A percentile compares a stretch with the other conserved stretches of the same genome.
phyloP scores from a whole-genome alignment of 2,888 invertebrate species.

The Dryocosmus kuriphilus region DNA sequence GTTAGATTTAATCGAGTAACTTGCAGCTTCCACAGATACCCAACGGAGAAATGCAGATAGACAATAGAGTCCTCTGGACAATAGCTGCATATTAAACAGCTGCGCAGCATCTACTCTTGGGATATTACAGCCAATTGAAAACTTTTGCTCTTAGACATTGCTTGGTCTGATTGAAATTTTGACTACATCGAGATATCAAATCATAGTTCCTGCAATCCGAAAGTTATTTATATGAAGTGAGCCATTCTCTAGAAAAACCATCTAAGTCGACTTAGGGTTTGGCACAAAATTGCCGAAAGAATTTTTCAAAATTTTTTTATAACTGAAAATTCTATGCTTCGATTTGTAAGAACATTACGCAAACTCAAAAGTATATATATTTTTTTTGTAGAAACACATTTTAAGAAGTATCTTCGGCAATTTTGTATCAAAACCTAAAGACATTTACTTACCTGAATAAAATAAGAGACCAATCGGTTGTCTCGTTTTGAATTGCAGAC shows the following conservation, averaged over 20 bases:
- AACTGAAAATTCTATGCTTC: too few relatives aligned
- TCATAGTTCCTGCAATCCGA: background rate
- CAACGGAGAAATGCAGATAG: slow-evolving; percentile 48
- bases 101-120: slow-evolving; percentile 28
- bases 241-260: too few relatives aligned
- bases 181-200: background rate
- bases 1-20: slow-evolving; percentile 54
- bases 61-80: slow-evolving; percentile 55
- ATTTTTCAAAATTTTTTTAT: too few relatives aligned
- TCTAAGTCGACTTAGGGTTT: too few relatives aligned
- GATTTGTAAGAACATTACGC: too few relatives aligned
- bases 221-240: background rate
- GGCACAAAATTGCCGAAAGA: too few relatives aligned
- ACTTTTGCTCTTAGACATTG: slow-evolving; percentile 28
- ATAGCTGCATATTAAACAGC: slow-evolving; percentile 55
- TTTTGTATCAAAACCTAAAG: too few relatives aligned
- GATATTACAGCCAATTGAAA: slow-evolving; percentile 28
- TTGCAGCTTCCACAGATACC: slow-evolving; percentile 43
- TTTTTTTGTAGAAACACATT: too few relatives aligned
- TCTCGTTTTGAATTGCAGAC: slow-evolving; percentile 94
- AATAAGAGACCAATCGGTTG: slow-evolving; percentile 94
- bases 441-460: slow-evolving; percentile 87
- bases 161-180: background rate
- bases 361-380: too few relatives aligned
- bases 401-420: too few relatives aligned